phyloP scores from a whole-genome alignment of 2,888 invertebrate species.

The Drosophila imparisetae region DNA sequence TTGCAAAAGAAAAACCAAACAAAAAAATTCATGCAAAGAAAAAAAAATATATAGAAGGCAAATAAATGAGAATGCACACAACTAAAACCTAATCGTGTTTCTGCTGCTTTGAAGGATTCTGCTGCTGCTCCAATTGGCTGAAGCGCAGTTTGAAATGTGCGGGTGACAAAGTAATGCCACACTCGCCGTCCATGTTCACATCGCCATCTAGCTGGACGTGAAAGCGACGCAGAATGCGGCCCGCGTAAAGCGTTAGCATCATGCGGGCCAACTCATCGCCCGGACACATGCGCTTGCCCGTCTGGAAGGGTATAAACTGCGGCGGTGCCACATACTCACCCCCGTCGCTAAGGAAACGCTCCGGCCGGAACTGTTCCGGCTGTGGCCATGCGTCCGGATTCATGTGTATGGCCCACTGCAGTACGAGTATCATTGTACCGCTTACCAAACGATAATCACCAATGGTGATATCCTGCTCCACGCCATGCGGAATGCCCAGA shows the following conservation, averaged over 20 bases:
- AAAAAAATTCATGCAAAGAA: neutral
- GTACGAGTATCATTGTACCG: conserved; percentile 90
- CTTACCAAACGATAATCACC: conserved; percentile 89
- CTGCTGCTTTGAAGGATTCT: neutral
- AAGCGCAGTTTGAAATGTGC: conserved; percentile 85
- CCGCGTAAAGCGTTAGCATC: conserved; percentile 88
- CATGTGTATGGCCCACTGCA: conserved; percentile 93
- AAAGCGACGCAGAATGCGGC: conserved; percentile 88
- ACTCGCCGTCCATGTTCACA: conserved; percentile 88
- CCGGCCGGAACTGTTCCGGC: conserved; percentile 89
- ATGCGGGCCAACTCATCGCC: conserved; percentile 93
- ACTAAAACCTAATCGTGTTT: neutral
- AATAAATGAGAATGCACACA: conserved; percentile 11
- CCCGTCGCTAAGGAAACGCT: conserved; percentile 88
- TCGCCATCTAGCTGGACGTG: conserved; percentile 75
- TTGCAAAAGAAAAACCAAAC: neutral
- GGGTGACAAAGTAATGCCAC: conserved; percentile 91
- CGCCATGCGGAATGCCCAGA: conserved; percentile 93
- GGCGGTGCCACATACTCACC: conserved; percentile 88
- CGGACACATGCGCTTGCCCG: conserved; percentile 94
- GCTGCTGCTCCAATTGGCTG: conserved; percentile 12
- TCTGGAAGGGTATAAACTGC: conserved; percentile 93
- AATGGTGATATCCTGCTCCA: conserved; percentile 85
- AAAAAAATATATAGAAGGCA: neutral
- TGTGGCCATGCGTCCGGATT: conserved; percentile 88